Evolutionary conservation across 2,113 vertebrate genomes (phyloP), one percentile per base, ranked within the genome.

Genomic region (Halcyon malimbica): DNA sequence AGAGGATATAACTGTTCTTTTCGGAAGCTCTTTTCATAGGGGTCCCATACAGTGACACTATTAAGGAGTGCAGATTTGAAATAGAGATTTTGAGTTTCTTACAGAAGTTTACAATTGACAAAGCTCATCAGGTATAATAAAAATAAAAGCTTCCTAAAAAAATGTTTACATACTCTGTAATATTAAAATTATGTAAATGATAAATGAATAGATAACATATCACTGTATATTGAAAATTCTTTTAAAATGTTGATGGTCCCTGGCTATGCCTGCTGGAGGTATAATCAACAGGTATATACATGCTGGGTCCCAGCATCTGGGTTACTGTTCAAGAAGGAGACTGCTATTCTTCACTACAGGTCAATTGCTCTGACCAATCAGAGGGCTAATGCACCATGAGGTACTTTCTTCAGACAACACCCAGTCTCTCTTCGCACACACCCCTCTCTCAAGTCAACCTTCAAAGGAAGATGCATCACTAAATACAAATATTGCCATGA

Each of bases 351-450:
- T 56, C 46, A n/a, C 13, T 74, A 70, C 13, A 42, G 25, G 9
- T 35, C 48, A 46, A 5, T 9, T 41, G 6, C 16, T 64, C 31
- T 83, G 31, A 26, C 13, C 15, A 44, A 13, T 20, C 39, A 90
- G 16, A 41, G 15, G 4, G 3, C 14, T 1, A 26, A 7, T 8
- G 6, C 1, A 63, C 10, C 46, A 41, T 15, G 16, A 77, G 7
- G 5, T 39, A 11, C 3, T 81, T 54, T 71, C 53, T 51, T 24
- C 26, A 48, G 8, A 18, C 25, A 35, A 2, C n/a, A 9, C 11
- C 41, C 7, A n/a, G 5, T 25, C 33, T 69, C 13, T 9, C n/a
- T 80, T 83, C 14, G 14, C 20, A 63, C 20, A 13, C 31, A 50
- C 6, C 8, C 12, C 5, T 84, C 14, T 31, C 8, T 4, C 15